Percentiles rank a stretch among this genome's conserved stretches.
These are phyloP conservation scores for Caerostris extrusa DNA, from an alignment of 1,140 invertebrate species.

Conservation along the genomic window DNA sequence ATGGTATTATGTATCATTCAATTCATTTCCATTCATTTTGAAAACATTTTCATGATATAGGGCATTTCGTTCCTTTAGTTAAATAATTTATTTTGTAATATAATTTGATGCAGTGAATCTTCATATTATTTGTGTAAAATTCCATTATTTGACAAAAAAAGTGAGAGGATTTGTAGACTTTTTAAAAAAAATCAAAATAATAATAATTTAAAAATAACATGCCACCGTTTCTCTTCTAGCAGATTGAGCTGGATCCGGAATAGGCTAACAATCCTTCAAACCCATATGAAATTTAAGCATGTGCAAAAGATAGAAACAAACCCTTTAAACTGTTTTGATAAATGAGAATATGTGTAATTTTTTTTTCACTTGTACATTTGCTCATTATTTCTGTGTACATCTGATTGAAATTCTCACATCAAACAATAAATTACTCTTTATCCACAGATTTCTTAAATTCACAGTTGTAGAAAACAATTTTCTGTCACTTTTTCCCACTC, in stretches of 20 bases:
- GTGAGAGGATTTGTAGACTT: too few relatives aligned
- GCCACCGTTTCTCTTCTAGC: background rate
- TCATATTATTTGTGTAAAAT: too few relatives aligned
- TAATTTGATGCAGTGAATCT: too few relatives aligned
- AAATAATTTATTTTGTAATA: too few relatives aligned
- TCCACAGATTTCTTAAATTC: background rate
- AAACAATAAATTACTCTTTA: background rate
- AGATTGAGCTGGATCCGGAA: background rate
- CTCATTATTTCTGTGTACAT: slow-evolving; percentile 31
- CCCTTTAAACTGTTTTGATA: slow-evolving; percentile 53
- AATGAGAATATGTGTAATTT: slow-evolving; percentile 9
- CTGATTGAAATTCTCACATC: background rate
- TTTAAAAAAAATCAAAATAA: too few relatives aligned
- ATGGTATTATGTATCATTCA: too few relatives aligned
- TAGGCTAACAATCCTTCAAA: background rate
- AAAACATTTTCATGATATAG: too few relatives aligned
- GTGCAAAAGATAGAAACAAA: slow-evolving; percentile 8
- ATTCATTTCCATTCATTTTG: too few relatives aligned
- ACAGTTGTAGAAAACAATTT: background rate
- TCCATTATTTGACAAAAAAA: too few relatives aligned
- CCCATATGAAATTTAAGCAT: slow-evolving; percentile 1
- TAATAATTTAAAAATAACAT: too few relatives aligned
- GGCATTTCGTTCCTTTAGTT: too few relatives aligned
- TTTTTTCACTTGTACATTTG: slow-evolving; percentile 42
- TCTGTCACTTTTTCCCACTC: background rate